Base-by-base conservation (phyloP, 2,797 vertebrate genomes). In the Cheirogaleus major region DNA sequence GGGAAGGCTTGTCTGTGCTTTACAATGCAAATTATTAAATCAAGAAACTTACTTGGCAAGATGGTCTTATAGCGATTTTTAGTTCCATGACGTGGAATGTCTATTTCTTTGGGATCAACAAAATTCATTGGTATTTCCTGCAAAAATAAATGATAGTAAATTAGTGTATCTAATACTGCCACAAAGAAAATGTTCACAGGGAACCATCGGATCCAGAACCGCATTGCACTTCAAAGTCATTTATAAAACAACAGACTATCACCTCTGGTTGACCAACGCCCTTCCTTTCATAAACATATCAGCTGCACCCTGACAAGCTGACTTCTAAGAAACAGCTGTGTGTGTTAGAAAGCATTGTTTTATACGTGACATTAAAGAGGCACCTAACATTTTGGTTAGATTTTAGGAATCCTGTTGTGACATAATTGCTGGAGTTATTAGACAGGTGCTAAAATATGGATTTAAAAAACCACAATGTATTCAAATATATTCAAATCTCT, bases 71-170 rank as follows among this genome's bases (percentile, higher is more conserved):
- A 99, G 98, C 99, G 99, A 98, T 99, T 99, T 98, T 99, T 99
- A 95, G 99, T 99, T 97, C 99, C 99, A n/a, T 99, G 99, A 98
- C 99, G 99, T 0, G 99, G 99, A 97, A 99, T 99, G 90, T 99
- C 99, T 98, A 99, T 99, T 98, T 99, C 99, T 98, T 99, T 99
- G 95, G 99, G 99, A 98, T 99, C 99, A 96, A 99, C 99, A 98
- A 99, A 99, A 97, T 99, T 99, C 99, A 99, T 99, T 50, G 99
- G 99, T 97, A 99, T 99, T 99, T 99, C 99, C 99, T 99, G 98
- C 79, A 95, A 98, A 89, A 97, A 97, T 67, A 98, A 98, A 97
- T 97, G 84, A 96, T 95, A 97, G 97, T 87, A 98, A 95, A 96
- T 97, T 93, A 97, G 86, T 98, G 38, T 97, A 97, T 98, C 96